Conservation (phyloP, 2,113 vertebrate genomes). For the Thalassoma bifasciatum region DNA sequence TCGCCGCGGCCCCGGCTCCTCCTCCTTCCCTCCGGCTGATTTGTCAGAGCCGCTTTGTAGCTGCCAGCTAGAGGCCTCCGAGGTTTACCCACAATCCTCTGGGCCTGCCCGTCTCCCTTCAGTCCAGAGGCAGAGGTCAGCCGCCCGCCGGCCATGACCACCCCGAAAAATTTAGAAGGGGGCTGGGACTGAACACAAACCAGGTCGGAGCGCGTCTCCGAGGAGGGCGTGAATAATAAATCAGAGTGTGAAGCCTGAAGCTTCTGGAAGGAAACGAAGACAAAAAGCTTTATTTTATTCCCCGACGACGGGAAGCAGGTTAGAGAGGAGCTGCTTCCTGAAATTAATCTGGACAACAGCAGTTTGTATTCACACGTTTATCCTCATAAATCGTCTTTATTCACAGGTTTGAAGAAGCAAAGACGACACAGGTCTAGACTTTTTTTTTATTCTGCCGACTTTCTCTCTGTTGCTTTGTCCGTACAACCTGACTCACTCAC, state of each 20-base stretch:
- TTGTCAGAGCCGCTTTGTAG: conserved; percentile 60
- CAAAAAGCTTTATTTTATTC: conserved; percentile 21
- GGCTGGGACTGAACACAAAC: conserved; percentile 34
- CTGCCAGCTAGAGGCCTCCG: conserved; percentile 22
- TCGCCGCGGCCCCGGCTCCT: conserved; percentile 28
- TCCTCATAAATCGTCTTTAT: neutral
- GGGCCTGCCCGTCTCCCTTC: conserved; percentile 42
- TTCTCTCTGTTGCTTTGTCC: too few relatives aligned
- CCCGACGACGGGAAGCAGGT: neutral
- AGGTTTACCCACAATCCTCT: conserved; percentile 64
- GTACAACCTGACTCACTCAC: too few relatives aligned
- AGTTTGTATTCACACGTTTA: neutral
- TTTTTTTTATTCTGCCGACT: too few relatives aligned
- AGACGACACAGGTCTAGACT: too few relatives aligned
- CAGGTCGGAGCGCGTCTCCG: conserved; percentile 40
- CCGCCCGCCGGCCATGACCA: conserved; percentile 54
- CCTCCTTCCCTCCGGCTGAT: conserved; percentile 57
- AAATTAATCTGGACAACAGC: neutral
- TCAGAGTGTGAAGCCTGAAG: conserved; percentile 18
- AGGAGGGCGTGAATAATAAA: conserved; percentile 35
- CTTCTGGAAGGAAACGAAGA: conserved; percentile 30
- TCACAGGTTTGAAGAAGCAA: too few relatives aligned
- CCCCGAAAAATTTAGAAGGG: conserved; percentile 38
- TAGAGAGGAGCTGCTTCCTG: neutral
- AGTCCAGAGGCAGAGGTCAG: conserved; percentile 62